Evolutionary conservation across 2,888 invertebrate species (phyloP).

Genomic region (Tiliacea aurago): DNA sequence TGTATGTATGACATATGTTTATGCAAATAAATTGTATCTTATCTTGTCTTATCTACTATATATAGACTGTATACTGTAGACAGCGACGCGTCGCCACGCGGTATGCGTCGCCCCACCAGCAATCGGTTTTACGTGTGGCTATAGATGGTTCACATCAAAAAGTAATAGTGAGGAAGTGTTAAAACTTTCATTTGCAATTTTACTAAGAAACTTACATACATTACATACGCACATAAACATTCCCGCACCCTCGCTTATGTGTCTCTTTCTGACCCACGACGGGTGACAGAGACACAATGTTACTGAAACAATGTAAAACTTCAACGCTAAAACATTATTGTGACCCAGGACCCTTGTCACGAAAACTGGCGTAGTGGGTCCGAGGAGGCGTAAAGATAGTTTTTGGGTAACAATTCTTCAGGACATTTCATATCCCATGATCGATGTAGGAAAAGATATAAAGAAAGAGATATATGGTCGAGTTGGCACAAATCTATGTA

Average conservation of each 20-base stretch:
- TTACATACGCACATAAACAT: conserved; percentile 41
- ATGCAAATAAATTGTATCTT: no score
- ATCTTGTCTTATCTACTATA: no score
- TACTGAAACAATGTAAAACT: conserved; percentile 55
- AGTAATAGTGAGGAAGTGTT: neutral
- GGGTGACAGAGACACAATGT: conserved; percentile 9
- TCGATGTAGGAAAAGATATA: conserved; percentile 67
- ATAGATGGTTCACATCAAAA: no score
- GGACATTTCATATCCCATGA: conserved; percentile 45
- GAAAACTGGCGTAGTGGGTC: conserved; percentile 29
- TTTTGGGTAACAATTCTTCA: conserved; percentile 44
- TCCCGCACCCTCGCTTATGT: conserved; percentile 27
- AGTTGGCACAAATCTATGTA: conserved; percentile 81
- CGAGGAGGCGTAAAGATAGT: conserved; percentile 58
- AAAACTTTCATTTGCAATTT: conserved; percentile 44
- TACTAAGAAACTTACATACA: conserved; percentile 31
- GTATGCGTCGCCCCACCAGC: no score
- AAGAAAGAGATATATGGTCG: conserved; percentile 61
- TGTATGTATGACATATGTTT: no score
- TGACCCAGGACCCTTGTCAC: conserved; percentile 57
- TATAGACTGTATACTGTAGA: no score
- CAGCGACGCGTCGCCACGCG: no score
- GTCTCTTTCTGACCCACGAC: conserved; percentile 10
- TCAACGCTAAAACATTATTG: conserved; percentile 49
- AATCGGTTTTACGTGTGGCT: no score